Evolutionary conservation across 2,113 vertebrate species (phyloP).

Genomic region (Coptodon bakossiorum): DNA sequence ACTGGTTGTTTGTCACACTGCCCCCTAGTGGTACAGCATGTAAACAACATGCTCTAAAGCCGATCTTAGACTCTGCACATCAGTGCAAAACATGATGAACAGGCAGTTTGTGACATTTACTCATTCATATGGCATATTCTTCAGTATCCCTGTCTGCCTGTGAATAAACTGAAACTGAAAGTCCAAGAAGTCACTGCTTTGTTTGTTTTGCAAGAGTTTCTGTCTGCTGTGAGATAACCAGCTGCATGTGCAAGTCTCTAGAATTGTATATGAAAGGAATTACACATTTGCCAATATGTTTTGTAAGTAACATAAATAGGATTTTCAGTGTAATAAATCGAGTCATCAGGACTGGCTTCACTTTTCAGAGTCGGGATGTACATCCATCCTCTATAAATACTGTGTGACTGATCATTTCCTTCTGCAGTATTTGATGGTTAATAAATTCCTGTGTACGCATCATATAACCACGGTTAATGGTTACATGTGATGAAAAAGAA

Average conservation of each 20-base stretch:
- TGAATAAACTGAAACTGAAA: neutral
- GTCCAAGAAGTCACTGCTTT: neutral
- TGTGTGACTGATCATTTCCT: neutral
- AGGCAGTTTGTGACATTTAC: neutral
- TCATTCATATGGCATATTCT: neutral
- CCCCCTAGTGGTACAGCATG: neutral
- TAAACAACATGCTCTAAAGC: too few relatives aligned
- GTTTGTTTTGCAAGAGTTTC: neutral
- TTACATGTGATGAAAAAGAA: neutral
- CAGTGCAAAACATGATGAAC: neutral
- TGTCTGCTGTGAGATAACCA: neutral
- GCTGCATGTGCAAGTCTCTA: neutral
- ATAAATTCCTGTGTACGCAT: neutral
- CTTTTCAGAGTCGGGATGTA: rapidly evolving
- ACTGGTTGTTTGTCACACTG: neutral
- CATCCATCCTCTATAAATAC: neutral
- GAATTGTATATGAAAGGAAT: neutral
- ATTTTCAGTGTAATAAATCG: neutral
- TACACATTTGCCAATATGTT: neutral
- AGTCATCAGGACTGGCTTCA: neutral
- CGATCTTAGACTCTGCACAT: neutral
- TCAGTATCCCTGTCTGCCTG: neutral
- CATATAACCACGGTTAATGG: neutral
- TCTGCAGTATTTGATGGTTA: neutral
- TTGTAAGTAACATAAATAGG: neutral